Evolutionary conservation across 2,888 invertebrate species (phyloP), one percentile per base, ranked within the genome.

Genomic region (Eurytoma adleriae): DNA sequence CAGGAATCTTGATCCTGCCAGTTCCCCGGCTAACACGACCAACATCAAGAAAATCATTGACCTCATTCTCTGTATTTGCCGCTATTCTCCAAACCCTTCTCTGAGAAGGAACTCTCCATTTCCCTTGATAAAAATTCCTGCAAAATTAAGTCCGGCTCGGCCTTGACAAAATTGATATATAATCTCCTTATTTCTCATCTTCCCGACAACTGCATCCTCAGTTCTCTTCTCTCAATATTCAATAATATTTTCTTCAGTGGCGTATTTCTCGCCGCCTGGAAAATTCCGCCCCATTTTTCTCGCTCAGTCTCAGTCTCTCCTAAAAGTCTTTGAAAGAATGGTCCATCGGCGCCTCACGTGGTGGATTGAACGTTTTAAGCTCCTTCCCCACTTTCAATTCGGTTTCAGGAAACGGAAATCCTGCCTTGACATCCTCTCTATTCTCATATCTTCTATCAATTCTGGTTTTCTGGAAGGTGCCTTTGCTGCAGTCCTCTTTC

Each of bases 251-350:
- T 52, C 7, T 14, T 24, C 5, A 50, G 3, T 16, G 68, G 54
- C 7, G 10, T 3, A 0, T 68, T 68, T 54, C 27, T 13, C 5
- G 4, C 0, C n/a, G 2, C 68, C 0, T 68, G 68, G 27, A 14
- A 16, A 69, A 16, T 69, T 69, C 18, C 56, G 69, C 0, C 69
- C 69, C 2, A 69, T 56, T 13, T 56, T 56, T 0, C 50, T 69
- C 2, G 56, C 69, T 2, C 56, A 69, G 30, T 40, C 69, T 2
- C 56, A 69, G 30, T 40, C 14, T 13, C 30, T 56, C 1, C 27
- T 61, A 1, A 59, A 59, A 24, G 16, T 62, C 2, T 40, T 62
- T 14, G n/a, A 62, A 2, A 62, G 5, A n/a, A 0, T 62, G 2
- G 2, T 62, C 1, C 56, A 16, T 10, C 56, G 16, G 18, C 24